Evolutionary conservation across 2,113 vertebrate genomes (phyloP).

Genomic region (Rhodinocichla rosea): DNA sequence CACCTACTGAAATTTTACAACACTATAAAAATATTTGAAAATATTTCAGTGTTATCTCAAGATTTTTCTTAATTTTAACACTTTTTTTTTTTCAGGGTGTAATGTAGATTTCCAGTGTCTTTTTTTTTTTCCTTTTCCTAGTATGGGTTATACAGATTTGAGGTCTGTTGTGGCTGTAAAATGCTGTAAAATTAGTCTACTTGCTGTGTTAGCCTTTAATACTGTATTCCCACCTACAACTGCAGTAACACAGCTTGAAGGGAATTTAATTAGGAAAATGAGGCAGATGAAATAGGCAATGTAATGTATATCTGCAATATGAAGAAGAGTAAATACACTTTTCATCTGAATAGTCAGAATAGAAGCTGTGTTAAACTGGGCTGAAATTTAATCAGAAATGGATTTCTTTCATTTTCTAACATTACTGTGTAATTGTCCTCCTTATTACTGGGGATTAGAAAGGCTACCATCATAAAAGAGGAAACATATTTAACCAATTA

Average conservation of each 20-base stretch:
- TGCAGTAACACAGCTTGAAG: constrained; percentile 17
- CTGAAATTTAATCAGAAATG: constrained; percentile 28
- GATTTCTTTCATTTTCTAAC: constrained; percentile 29
- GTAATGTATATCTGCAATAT: constrained; percentile 19
- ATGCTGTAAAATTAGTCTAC: not conserved
- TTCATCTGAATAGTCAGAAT: constrained; percentile 40
- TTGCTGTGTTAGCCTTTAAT: constrained; percentile 12
- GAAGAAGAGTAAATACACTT: constrained; percentile 61
- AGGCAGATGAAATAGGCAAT: constrained; percentile 29
- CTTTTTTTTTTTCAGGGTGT: not conserved
- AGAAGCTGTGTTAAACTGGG: constrained; percentile 22
- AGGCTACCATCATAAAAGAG: not conserved
- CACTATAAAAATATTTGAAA: not conserved
- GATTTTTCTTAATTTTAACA: not conserved
- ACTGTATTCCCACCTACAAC: not conserved
- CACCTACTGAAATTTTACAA: not conserved
- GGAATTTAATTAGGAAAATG: constrained; percentile 52
- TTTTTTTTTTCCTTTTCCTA: not conserved
- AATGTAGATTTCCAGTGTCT: not conserved
- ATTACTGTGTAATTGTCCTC: constrained; percentile 27
- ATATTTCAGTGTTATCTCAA: not conserved
- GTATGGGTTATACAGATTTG: not conserved
- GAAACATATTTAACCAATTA: constrained; percentile 8
- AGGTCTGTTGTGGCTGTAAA: not conserved
- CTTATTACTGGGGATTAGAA: constrained; percentile 36